Base-by-base conservation (phyloP, 2,888 invertebrate species). In the Halictus quadricinctus region DNA sequence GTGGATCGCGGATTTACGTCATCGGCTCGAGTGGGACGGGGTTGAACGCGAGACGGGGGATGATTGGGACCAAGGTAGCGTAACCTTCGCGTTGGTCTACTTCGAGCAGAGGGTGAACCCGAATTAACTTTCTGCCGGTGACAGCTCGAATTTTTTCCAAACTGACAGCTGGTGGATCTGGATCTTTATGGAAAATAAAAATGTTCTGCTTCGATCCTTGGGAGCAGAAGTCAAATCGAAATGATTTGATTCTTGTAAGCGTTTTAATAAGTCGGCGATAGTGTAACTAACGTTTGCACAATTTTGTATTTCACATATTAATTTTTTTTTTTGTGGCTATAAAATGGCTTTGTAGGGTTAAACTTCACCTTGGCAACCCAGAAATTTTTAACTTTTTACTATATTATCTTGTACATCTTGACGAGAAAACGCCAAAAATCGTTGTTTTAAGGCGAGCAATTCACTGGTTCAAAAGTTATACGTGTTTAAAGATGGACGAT, bases 1-100 rank as follows among this genome's bases (percentile, higher is more conserved):
- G 79, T 75, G 72, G 72, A 87, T 88, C 85, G 82, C 76, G 87
- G 79, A 81, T 87, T 84, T 85, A 83, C 77, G 88, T 89, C 81
- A 85, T 79, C 64, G 74, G 64, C 6, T 25, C 21, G 36, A 41
- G 66, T 69, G 66, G 60, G 41, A 64, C 18, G 8, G 76, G 43
- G 74, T 36, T 18, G 72, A 64, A 66, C 41, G 73, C 60, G 41
- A 54, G 69, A 66, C 64, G 48, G 29, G 76, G 76, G 60, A 79
- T 25, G 64, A 18, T 54, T 18, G 54, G 66, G 79, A 60, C 77
- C 29, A 12, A 25, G 54, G 29, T 76, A 79, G 72, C 21, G 50
- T 79, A 66, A 81, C 72, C 72, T 81, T 54, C 72, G 60, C 43
- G 41, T 70, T n/a, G 64, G 15, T 64, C 50, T 72, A 58, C 43